phyloP scores from a whole-genome alignment of 2,888 invertebrate genomes.

The Molorchus minor region DNA sequence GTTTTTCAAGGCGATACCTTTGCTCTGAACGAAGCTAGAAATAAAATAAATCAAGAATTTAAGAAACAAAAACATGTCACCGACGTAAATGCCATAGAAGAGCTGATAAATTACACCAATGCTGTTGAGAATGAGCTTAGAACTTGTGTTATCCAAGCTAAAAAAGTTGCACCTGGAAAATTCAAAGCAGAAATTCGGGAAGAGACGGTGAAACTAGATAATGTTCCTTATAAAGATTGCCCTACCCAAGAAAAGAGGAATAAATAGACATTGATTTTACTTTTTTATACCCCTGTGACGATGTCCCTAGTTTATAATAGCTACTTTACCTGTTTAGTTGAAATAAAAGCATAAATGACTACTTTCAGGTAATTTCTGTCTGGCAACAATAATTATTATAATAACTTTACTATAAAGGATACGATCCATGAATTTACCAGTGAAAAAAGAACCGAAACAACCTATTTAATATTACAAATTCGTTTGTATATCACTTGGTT shows the following conservation, averaged over 20 bases:
- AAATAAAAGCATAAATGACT: too few species aligned
- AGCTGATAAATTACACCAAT: slow-evolving; percentile 74
- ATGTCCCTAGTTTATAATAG: too few species aligned
- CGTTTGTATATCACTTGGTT: too few species aligned
- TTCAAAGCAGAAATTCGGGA: slow-evolving; percentile 70
- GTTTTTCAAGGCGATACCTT: slow-evolving; percentile 74
- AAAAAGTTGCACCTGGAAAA: slow-evolving; percentile 72
- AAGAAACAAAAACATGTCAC: slow-evolving; percentile 71
- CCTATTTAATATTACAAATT: too few species aligned
- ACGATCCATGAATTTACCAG: too few species aligned
- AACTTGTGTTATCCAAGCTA: slow-evolving; percentile 78
- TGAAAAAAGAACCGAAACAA: too few species aligned
- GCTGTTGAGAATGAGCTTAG: slow-evolving; percentile 76
- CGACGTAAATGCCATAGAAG: slow-evolving; percentile 69
- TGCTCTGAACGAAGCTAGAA: slow-evolving; percentile 71
- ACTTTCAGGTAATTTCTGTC: too few species aligned
- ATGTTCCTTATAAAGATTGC: slow-evolving; percentile 62
- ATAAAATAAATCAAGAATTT: slow-evolving; percentile 81
- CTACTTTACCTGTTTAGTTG: too few species aligned
- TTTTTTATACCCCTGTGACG: too few species aligned
- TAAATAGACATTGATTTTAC: neutral
- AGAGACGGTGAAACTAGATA: slow-evolving; percentile 71
- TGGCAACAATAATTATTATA: too few species aligned
- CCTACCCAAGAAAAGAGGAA: slow-evolving; percentile 18
- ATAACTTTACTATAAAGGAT: too few species aligned